phyloP scores from a whole-genome alignment of 1,140 invertebrate species.

The Apocrypta bakeri region DNA sequence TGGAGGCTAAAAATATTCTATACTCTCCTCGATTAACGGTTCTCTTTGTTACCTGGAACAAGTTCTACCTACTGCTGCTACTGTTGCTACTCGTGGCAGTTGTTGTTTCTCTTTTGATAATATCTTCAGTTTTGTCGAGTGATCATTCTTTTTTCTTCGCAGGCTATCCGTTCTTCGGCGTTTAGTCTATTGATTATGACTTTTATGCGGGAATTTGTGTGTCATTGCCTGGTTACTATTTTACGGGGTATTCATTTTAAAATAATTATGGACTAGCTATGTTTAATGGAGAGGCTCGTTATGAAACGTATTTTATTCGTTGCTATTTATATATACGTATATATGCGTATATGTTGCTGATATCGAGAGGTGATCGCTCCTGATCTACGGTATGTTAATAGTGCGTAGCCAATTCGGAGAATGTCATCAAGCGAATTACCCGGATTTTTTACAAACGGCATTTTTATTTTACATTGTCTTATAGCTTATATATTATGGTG shows the following conservation, averaged over 20 bases:
- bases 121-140: no score
- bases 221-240: neutral
- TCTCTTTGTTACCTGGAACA: neutral
- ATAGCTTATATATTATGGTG: neutral
- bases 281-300: neutral
- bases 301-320: neutral
- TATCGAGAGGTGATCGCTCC: no score
- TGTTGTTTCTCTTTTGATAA: no score
- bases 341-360: no score
- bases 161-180: no score
- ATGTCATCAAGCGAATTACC: neutral
- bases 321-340: no score
- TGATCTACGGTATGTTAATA: neutral
- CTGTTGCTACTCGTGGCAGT: no score
- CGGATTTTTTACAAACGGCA: no score
- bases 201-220: neutral
- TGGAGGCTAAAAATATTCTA: neutral
- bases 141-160: no score
- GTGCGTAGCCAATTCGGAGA: neutral
- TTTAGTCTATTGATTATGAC: neutral
- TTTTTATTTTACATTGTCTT: neutral
- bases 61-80: no score
- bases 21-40: neutral
- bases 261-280: neutral
- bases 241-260: neutral